Evolutionary conservation across 2,797 vertebrate species (phyloP).

Genomic region (Galago senegalensis): DNA sequence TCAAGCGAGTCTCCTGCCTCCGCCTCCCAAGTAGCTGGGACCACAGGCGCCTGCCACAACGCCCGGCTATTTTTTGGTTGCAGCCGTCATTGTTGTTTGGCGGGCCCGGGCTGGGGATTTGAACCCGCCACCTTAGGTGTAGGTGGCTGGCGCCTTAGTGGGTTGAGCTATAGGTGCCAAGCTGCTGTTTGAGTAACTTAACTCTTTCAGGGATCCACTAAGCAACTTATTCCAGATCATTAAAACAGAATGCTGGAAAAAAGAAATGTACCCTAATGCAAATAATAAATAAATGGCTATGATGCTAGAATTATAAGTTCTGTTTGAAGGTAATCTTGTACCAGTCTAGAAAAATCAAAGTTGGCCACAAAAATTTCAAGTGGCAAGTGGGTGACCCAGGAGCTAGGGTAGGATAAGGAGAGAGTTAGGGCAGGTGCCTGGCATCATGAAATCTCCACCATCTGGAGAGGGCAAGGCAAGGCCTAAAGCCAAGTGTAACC

Average conservation of each 20-base stretch:
- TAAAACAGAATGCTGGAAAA: not conserved
- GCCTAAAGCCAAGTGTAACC: not conserved
- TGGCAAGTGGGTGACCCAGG: not conserved
- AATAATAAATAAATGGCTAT: not conserved
- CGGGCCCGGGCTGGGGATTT: no score
- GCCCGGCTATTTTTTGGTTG: no score
- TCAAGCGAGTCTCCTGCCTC: no score
- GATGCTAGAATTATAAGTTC: not conserved
- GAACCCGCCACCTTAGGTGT: no score
- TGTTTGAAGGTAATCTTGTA: not conserved
- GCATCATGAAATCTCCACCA: not conserved
- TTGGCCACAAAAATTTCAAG: not conserved
- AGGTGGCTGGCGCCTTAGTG: no score
- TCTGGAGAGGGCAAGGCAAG: not conserved
- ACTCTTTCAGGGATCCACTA: slow-evolving; percentile 11
- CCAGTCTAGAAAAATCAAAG: not conserved
- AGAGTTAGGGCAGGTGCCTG: not conserved
- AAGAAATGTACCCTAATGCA: not conserved
- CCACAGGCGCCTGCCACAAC: no score
- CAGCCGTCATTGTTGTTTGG: no score
- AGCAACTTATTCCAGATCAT: not conserved
- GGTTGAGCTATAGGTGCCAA: no score
- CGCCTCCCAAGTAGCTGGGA: no score
- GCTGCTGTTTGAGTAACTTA: not conserved
- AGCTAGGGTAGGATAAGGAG: not conserved